Base-by-base conservation (phyloP, 2,888 invertebrate genomes). In the Himalopsyche anomala region DNA sequence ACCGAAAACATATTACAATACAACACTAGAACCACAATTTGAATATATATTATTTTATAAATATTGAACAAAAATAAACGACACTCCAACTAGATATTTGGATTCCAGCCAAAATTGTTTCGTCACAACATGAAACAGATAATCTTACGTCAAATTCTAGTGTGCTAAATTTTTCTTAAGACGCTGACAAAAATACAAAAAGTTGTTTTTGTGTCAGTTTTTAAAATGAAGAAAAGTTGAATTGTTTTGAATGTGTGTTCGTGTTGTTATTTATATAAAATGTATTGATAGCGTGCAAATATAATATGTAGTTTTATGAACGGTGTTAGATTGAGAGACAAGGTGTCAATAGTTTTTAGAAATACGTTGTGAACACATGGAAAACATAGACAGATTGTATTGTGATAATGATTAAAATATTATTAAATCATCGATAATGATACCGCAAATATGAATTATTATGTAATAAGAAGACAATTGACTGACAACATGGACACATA, bases 101-200 rank as follows among this genome's bases (percentile, higher is more conserved):
- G 83, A 28, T 38, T 79, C 9, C 54, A 17, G 83, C 83, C 83
- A 83, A 79, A 83, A 74, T 45, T 79, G 79, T 83, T 83, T 83
- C 83, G 79, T 54, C 74, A 51, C 28, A 83, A 69, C 54, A 8
- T 11, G 62, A 4, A 28, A 5, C 62, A 62, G 19, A 62, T 62
- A 6, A 8, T 62, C 9, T 28, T 15, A 62, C 62, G 62, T 9
- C 28, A 62, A 62, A 19, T 9, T 19, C 28, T 62, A 19, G 62
- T 19, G 62, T 28, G 3, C 19, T 62, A 62, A n/a, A 62, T 19
- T 62, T 56, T 62, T 62, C n/a, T 8, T 9, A 28, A 9, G 19
- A 62, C 19, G n/a, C 19, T 62, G 62, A 19, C 19, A 62, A 62
- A 62, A 62, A 62, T n/a, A 15, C 19, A 62, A 8, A 62, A 4